Evolutionary conservation across 2,888 invertebrate species (phyloP), one percentile per base, ranked within the genome.

Genomic region (Electrophaes corylata): DNA sequence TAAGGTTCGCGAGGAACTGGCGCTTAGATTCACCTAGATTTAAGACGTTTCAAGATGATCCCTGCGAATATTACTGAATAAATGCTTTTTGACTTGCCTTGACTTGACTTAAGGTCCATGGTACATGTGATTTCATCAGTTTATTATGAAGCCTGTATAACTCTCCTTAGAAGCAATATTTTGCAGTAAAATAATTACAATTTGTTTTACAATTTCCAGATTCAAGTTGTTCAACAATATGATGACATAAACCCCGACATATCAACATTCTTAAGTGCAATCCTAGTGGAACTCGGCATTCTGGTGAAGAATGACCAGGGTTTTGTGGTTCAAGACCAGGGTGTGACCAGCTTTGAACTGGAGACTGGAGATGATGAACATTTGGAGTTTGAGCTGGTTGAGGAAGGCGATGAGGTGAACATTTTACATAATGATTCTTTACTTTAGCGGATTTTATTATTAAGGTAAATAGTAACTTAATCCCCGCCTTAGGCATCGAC

Each of bases 401-500:
- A 87, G 54, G 84, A 84, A 57, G 82, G 82, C 60, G 82, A 81
- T 93, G 94, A 16, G 41, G 31, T 31, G 29, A 10, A 10, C 10
- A 10, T 29, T 29, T 6, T 6, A 26, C 1, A 29, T 1, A 29
- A 6, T 1, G 1, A 23, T 23, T 2, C 1, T 10, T 10, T 29
- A 29, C 10, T 29, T 4, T 23, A 6, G 23, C 6, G 23, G 23
- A 5, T 23, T 23, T 23, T n/a, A n/a, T n/a, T n/a, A n/a, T n/a
- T n/a, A n/a, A n/a, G n/a, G n/a, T n/a, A n/a, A n/a, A n/a, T n/a
- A n/a, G n/a, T n/a, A n/a, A n/a, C n/a, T n/a, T n/a, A n/a, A n/a
- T n/a, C n/a, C n/a, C n/a, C n/a, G n/a, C n/a, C n/a, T n/a, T n/a
- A n/a, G n/a, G n/a, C n/a, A n/a, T n/a, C n/a, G n/a, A n/a, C n/a